phyloP scores from a whole-genome alignment of 2,113 vertebrate genomes.

The Gavia stellata region DNA sequence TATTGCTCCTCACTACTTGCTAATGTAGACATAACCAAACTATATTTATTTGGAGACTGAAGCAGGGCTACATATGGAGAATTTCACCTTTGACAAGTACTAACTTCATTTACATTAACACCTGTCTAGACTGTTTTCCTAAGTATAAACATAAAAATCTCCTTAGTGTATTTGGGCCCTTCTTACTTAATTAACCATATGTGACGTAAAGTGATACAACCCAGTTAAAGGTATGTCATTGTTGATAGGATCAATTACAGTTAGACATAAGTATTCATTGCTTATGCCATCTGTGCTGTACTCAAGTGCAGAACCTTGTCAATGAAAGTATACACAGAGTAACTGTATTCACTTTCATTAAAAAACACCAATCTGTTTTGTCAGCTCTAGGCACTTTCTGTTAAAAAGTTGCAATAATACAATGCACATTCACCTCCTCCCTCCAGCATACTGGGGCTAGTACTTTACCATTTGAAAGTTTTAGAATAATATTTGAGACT shows the following conservation, averaged over 20 bases:
- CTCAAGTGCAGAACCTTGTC: slow-evolving; percentile 58
- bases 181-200: slow-evolving; percentile 68
- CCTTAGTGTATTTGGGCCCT: slow-evolving; percentile 50
- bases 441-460: background rate
- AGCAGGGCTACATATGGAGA: slow-evolving; percentile 58
- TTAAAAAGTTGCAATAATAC: background rate
- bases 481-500: background rate
- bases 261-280: slow-evolving; percentile 62
- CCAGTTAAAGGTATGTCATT: slow-evolving; percentile 67
- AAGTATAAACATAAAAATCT: slow-evolving; percentile 66
- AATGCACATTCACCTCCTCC: background rate
- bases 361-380: slow-evolving; percentile 39
- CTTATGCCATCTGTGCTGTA: slow-evolving; percentile 60
- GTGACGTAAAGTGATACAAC: slow-evolving; percentile 63
- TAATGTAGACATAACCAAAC: slow-evolving; percentile 21
- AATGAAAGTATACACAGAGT: slow-evolving; percentile 48
- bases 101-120: slow-evolving; percentile 70
- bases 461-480: background rate
- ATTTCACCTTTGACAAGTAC: slow-evolving; percentile 67
- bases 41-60: slow-evolving; percentile 62
- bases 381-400: background rate
- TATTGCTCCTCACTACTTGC: background rate
- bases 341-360: slow-evolving; percentile 49
- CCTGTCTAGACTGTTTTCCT: slow-evolving; percentile 67
- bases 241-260: slow-evolving; percentile 70